Base-by-base conservation (phyloP, 1,140 invertebrate genomes). In the Hydropsyche tenuis region DNA sequence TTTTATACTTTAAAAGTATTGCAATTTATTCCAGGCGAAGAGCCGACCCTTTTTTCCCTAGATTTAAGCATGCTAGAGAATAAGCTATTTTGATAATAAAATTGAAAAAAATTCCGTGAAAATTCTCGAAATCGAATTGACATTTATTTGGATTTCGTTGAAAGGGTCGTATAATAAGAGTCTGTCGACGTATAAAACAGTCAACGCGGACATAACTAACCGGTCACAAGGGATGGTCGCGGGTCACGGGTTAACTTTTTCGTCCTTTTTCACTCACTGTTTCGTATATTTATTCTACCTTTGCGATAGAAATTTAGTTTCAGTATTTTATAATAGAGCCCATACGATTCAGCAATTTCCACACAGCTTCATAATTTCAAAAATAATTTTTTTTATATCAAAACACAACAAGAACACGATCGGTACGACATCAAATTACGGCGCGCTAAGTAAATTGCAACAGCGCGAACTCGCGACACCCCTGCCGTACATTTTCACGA, bases 401-500 rank as follows among this genome's bases (percentile, higher is more conserved):
- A n/a, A n/a, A n/a, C n/a, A n/a, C n/a, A n/a, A n/a, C n/a, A n/a
- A n/a, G n/a, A n/a, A n/a, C n/a, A n/a, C n/a, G n/a, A n/a, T n/a
- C n/a, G n/a, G n/a, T n/a, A n/a, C n/a, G n/a, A 37, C 30, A 37
- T 37, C 30, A 9, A 37, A 37, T 37, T 37, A n/a, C n/a, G n/a
- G n/a, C n/a, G 30, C 30, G 3, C 30, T 37, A 3, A 37, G 30
- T 9, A 37, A 37, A 9, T 9, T 4, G 30, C 30, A 37, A 37
- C 30, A 37, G 30, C 30, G 9, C 30, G 30, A 37, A 3, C 30
- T 37, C 30, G 12, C n/a, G 27, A 20, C 60, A 27, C 4, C 60
- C 60, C 63, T 43, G 48, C 1, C 48, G 23, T 51, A 14, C 51
- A 53, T 53, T 69, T 69, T 69, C 66, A 53, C 42, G 37, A 51